Evolutionary conservation across 2,113 vertebrate genomes (phyloP), one percentile per base, ranked within the genome.

Genomic region (Megaleporinus macrocephalus): DNA sequence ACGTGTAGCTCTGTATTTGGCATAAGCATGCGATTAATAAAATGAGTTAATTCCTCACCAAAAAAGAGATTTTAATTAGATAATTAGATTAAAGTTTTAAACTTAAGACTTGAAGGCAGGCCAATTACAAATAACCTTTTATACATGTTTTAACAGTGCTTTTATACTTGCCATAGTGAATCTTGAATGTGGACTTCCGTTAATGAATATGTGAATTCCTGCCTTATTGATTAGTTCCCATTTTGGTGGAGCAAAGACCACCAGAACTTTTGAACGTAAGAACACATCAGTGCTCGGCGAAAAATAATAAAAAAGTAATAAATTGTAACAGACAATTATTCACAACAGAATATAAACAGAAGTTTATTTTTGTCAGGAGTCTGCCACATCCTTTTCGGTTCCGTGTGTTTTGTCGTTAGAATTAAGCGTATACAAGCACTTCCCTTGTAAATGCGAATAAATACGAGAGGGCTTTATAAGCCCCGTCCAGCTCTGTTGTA

Each of bases 401-500:
- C 47, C 12, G 10, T 5, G 11, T 49, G 47, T 51, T 16, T 16
- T 51, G 4, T 11, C 41, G 49, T 51, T 15, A 16, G 15, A 16
- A 16, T 51, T 51, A 51, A 51, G 36, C 7, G 36, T 7, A 7
- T 36, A 4, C 7, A 36, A 51, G 14, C 14, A 7, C 15, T 18
- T 15, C 4, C 16, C 16, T 7, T 51, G 49, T 51, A 51, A 11
- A 49, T 22, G 24, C 30, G 11, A 9, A 11, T 44, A 44, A 44
- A 44, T 44, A 44, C 4, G 5, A 20, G 20, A 66, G 80, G 83
- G 80, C 85, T 78, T 83, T 79, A 71, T 6, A 76, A 78, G 68
- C 83, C 78, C 84, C 80, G 71, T 87, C 68, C 92, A 88, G 82
- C 91, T 90, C 83, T 53, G 10, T 36, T 6, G 57, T 30, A 57